Base-by-base conservation (phyloP, 2,797 vertebrate genomes). In the Oreortyx pictus region DNA sequence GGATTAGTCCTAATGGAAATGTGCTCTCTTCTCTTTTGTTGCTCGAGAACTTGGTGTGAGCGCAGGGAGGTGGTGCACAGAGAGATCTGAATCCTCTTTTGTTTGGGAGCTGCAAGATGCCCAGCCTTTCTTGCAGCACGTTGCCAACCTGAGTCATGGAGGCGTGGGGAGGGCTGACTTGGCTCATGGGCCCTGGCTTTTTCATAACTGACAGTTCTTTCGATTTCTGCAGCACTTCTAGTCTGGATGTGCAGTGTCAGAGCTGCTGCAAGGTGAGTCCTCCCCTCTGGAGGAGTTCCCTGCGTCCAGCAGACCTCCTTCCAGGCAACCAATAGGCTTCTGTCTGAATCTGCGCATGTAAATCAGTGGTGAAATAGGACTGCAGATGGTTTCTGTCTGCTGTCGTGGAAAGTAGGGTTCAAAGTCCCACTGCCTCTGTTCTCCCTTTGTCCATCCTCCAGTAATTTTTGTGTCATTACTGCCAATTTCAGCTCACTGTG, bases 111-210 rank as follows among this genome's bases (percentile, higher is more conserved):
- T 29, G 33, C 60, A 67, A 65, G 57, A 29, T 59, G 17, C 41
- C 11, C 43, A 25, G 46, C n/a, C 24, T 47, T 89, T 33, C n/a
- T 56, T 13, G 14, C 75, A 52, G 31, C 1, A 61, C 31, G 10
- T 65, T 59, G 35, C 24, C 46, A 68, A 19, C 41, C 66, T 12
- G 17, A 37, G 31, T 7, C 52, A 31, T 37, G 62, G 27, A n/a
- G 7, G 29, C 56, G 47, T 11, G 9, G 39, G 35, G 37, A 23
- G 39, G 27, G 41, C 41, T 64, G 24, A 2, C 29, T 33, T 31
- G 22, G 59, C 0, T 0, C 19, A 9, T 27, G 39, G 43, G 19
- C 78, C 22, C 31, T 27, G 18, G 11, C 33, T 47, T 54, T 67
- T 27, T 62, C 7, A 11, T 9, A 50, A 9, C 47, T 35, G 27